Percentiles rank a stretch among this genome's conserved stretches.
These are phyloP conservation scores for Lacerta viridis DNA, from an alignment of 2,797 vertebrate genomes.

Conservation along the genomic window DNA sequence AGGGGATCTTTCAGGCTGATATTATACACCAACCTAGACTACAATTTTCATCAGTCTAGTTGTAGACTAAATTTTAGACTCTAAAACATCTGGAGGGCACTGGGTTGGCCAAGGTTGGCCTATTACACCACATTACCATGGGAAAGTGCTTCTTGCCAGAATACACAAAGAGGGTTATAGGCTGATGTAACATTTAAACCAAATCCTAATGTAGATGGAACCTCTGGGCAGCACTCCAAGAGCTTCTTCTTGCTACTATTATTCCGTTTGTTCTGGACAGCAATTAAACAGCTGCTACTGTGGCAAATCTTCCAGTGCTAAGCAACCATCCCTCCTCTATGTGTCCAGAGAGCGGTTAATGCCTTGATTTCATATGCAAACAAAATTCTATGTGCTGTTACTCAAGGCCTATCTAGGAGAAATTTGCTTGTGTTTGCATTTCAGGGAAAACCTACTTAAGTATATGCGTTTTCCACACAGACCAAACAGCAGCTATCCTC, in stretches of 20 bases:
- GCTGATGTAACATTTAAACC: neutral
- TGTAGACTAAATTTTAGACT: too few relatives aligned
- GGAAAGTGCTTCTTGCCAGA: neutral
- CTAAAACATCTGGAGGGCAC: too few relatives aligned
- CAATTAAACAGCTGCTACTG: neutral
- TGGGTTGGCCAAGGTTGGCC: neutral
- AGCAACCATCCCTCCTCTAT: neutral
- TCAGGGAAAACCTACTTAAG: too few relatives aligned
- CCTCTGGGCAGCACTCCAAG: neutral
- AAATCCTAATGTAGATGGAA: neutral
- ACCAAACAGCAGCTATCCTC: too few relatives aligned
- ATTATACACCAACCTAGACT: neutral
- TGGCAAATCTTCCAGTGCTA: neutral
- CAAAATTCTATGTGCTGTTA: neutral
- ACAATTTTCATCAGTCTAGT: slow-evolving; percentile 22
- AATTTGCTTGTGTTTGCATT: too few relatives aligned
- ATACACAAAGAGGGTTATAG: neutral
- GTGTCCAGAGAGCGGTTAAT: neutral
- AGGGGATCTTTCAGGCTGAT: neutral
- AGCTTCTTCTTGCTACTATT: neutral
- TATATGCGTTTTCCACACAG: too few relatives aligned
- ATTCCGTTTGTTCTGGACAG: neutral
- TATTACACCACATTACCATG: neutral
- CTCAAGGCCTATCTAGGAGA: too few relatives aligned
- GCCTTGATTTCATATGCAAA: neutral